These are phyloP conservation scores for Ciconia maguari DNA, from an alignment of 2,113 vertebrate genomes.

Conservation along the genomic window DNA sequence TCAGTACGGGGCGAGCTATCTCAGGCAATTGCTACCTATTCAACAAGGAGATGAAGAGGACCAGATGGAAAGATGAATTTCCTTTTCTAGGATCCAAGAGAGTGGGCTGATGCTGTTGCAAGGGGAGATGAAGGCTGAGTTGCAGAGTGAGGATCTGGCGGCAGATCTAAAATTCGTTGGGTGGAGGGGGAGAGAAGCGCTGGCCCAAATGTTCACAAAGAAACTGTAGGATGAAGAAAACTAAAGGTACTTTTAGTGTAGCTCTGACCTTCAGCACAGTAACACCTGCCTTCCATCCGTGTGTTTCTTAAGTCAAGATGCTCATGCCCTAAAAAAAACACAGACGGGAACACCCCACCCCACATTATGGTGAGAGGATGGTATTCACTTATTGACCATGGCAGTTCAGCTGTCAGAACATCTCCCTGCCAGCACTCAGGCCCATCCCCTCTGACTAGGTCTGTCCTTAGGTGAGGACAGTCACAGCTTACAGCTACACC, in stretches of 20 bases:
- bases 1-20: neutral
- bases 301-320: neutral
- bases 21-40: conserved; percentile 29
- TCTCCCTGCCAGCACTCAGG: neutral
- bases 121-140: conserved; percentile 49
- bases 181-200: conserved; percentile 19
- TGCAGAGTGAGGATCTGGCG: conserved; percentile 52
- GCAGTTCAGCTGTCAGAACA: neutral
- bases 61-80: conserved; percentile 53
- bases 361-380: neutral
- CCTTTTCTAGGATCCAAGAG: conserved; percentile 52
- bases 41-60: conserved; percentile 27
- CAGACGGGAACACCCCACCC: neutral
- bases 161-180: conserved; percentile 40
- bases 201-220: conserved; percentile 24
- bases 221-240: conserved; percentile 21
- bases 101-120: conserved; percentile 42
- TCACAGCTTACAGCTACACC: neutral
- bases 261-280: neutral
- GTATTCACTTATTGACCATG: neutral
- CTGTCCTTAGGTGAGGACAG: neutral
- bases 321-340: neutral
- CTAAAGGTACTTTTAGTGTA: neutral
- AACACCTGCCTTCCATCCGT: conserved; percentile 3
- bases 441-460: no score